These are phyloP conservation scores for Parauchenoglanis punctatus DNA, from an alignment of 2,797 vertebrate species.

Conservation along the genomic window DNA sequence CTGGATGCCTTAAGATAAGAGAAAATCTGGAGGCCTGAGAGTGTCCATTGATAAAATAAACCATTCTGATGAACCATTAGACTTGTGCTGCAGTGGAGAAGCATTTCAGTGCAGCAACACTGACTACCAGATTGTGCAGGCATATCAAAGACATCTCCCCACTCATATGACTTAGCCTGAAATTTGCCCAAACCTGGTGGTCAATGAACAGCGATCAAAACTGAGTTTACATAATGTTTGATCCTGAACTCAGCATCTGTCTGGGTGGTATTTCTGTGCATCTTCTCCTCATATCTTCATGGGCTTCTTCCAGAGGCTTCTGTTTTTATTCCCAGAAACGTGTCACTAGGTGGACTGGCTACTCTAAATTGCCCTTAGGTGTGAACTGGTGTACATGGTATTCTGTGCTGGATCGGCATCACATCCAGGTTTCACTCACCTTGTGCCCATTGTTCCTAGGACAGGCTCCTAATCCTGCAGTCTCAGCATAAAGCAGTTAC, in stretches of 20 bases:
- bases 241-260: background rate
- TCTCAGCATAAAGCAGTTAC: background rate
- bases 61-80: slow-evolving; percentile 4
- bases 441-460: background rate
- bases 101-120: background rate
- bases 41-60: no score
- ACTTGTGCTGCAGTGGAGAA: slow-evolving; percentile 13
- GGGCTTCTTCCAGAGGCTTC: no score
- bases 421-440: background rate
- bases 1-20: no score
- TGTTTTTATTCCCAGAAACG: background rate
- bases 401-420: background rate
- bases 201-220: background rate
- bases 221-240: background rate
- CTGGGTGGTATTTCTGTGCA: background rate
- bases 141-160: background rate
- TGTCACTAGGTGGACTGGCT: background rate
- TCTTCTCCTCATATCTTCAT: background rate
- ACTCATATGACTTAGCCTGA: background rate
- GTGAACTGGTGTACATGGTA: background rate
- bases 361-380: background rate
- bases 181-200: background rate
- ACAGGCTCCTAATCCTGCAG: background rate
- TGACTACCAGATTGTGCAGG: background rate
- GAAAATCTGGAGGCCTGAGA: no score